phyloP scores from a whole-genome alignment of 2,797 vertebrate genomes.

The Neoniphon sammara region DNA sequence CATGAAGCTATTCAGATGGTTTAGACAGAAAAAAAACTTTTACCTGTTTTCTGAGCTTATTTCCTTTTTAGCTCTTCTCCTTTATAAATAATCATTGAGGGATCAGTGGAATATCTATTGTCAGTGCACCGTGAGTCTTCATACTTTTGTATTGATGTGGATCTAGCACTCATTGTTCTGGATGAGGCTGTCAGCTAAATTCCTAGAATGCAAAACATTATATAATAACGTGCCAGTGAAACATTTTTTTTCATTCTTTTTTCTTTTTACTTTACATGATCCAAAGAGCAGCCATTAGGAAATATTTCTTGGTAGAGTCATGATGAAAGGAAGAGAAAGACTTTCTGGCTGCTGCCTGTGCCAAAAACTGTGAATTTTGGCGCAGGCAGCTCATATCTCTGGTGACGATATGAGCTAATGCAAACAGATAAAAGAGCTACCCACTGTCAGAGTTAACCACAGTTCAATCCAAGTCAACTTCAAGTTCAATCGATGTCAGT shows the following conservation, averaged over 20 bases:
- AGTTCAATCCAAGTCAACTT: slow-evolving; percentile 23
- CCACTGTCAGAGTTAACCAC: neutral
- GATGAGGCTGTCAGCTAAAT: too few relatives aligned
- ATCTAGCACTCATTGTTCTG: too few relatives aligned
- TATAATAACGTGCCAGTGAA: neutral
- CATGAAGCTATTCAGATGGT: too few relatives aligned
- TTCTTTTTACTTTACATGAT: slow-evolving; percentile 6
- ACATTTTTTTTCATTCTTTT: neutral
- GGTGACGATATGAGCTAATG: neutral
- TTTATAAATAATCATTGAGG: too few relatives aligned
- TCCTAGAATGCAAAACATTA: too few relatives aligned
- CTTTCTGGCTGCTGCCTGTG: neutral
- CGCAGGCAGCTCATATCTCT: neutral
- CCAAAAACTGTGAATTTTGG: slow-evolving; percentile 38
- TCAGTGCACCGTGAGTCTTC: too few relatives aligned
- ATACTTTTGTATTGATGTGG: too few relatives aligned
- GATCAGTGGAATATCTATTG: too few relatives aligned
- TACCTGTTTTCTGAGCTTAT: too few relatives aligned
- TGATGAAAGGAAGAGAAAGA: slow-evolving; percentile 1
- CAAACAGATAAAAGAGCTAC: slow-evolving; percentile 24
- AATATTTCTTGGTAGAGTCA: neutral
- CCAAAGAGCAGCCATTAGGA: slow-evolving; percentile 23
- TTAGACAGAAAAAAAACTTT: too few relatives aligned
- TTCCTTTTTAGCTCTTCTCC: too few relatives aligned
- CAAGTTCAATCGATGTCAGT: neutral